Conservation (phyloP, 1,140 invertebrate species). For the Metopolophium dirhodum region DNA sequence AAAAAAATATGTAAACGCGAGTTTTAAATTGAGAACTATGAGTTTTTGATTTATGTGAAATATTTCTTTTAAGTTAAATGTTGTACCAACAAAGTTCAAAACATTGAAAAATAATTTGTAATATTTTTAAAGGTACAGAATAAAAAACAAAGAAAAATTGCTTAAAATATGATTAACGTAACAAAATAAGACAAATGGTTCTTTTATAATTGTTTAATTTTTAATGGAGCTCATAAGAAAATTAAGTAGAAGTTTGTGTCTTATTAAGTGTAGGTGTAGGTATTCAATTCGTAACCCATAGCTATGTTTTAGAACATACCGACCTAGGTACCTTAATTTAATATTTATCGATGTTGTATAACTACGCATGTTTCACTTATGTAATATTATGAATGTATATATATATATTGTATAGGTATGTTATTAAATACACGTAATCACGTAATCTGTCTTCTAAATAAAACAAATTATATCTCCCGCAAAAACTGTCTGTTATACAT, state of each 20-base stretch:
- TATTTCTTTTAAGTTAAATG: neutral
- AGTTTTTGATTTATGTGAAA: neutral
- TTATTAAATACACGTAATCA: too few relatives aligned
- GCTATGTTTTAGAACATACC: neutral
- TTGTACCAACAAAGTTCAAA: neutral
- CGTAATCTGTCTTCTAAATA: too few relatives aligned
- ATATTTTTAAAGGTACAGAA: neutral
- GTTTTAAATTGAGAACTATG: neutral
- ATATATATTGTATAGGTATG: too few relatives aligned
- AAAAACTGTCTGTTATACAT: neutral
- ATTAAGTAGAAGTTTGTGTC: neutral
- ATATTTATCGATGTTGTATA: neutral
- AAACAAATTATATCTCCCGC: neutral
- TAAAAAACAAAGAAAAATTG: neutral
- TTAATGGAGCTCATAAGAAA: neutral
- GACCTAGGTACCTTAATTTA: neutral
- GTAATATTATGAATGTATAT: too few relatives aligned
- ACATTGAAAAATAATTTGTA: neutral
- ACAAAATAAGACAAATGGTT: neutral
- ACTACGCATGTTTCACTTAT: too few relatives aligned
- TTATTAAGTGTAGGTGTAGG: neutral
- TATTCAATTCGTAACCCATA: neutral
- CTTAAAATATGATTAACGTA: neutral
- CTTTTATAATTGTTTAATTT: neutral
- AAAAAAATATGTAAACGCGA: neutral